A percentile compares a stretch with the other conserved stretches of the same genome.
These are phyloP conservation scores for Rotaria macrura DNA, from an alignment of 2,888 invertebrate genomes.

Conservation along the genomic window DNA sequence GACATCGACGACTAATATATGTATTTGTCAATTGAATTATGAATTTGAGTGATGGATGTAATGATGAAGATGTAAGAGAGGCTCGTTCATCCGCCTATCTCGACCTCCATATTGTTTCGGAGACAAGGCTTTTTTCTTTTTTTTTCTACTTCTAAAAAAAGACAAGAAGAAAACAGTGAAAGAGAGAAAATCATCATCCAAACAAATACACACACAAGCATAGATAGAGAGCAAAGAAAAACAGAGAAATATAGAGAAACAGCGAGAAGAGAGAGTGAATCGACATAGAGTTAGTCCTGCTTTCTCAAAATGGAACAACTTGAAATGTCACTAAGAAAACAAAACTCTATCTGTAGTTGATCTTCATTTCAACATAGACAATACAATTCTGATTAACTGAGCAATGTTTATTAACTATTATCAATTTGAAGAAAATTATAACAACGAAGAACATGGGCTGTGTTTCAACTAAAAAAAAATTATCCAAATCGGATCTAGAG, in stretches of 20 bases:
- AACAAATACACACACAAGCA: background rate
- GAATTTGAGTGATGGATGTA: background rate
- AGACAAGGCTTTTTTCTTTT: background rate
- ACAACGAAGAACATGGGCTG: constrained; percentile 28
- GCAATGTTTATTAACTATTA: background rate
- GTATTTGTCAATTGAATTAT: constrained; percentile 3
- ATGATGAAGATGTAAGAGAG: background rate
- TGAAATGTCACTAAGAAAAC: background rate
- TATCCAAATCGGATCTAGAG: constrained; percentile 29
- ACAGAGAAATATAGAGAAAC: background rate
- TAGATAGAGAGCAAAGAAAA: background rate
- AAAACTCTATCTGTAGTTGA: background rate
- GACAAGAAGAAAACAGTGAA: background rate
- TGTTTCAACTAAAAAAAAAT: constrained; percentile 27
- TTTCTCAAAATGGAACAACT: constrained; percentile 7
- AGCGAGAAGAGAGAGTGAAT: background rate
- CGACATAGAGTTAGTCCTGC: background rate
- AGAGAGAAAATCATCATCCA: constrained; percentile 8
- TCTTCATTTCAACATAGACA: background rate
- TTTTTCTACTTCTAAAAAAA: background rate
- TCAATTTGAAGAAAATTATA: background rate
- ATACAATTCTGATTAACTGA: background rate
- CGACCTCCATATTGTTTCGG: background rate
- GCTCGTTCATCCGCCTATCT: background rate
- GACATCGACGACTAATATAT: background rate